phyloP scores from a whole-genome alignment of 1,140 invertebrate species.

The Venturia canescens region DNA sequence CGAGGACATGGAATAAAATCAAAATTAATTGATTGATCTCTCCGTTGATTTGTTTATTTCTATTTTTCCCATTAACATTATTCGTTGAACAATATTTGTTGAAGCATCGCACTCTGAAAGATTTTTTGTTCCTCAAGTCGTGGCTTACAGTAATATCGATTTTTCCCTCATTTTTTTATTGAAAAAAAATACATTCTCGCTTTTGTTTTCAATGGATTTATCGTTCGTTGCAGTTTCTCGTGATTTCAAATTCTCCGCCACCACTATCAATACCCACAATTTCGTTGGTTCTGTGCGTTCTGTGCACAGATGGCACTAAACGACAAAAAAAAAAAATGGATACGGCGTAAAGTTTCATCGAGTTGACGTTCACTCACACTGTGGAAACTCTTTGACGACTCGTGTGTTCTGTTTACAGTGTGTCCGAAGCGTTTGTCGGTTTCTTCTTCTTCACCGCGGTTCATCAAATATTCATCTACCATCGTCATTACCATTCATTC shows the following conservation, averaged over 20 bases:
- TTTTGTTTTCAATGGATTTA: no score
- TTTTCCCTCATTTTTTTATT: no score
- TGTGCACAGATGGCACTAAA: background rate
- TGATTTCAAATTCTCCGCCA: no score
- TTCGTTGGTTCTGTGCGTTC: no score
- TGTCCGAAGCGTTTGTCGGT: background rate
- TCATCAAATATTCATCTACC: slow-evolving; percentile 40
- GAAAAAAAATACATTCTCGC: no score
- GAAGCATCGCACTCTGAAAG: no score
- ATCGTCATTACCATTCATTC: background rate
- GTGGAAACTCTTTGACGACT: background rate
- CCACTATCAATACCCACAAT: no score
- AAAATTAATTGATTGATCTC: slow-evolving; percentile 60
- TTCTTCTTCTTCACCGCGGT: slow-evolving; percentile 52
- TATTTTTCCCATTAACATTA: background rate
- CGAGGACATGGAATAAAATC: slow-evolving; percentile 64
- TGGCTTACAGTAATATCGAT: no score
- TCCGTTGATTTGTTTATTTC: background rate
- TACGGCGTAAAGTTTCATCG: background rate
- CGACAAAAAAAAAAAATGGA: background rate
- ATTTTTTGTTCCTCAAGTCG: no score
- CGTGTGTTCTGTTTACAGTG: slow-evolving; percentile 58
- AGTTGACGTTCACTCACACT: background rate
- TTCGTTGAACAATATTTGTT: no score
- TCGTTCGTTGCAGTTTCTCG: no score